A percentile compares a stretch with the other conserved stretches of the same genome.
phyloP scores from a whole-genome alignment of 1,140 invertebrate genomes.

The Elysia chlorotica region DNA sequence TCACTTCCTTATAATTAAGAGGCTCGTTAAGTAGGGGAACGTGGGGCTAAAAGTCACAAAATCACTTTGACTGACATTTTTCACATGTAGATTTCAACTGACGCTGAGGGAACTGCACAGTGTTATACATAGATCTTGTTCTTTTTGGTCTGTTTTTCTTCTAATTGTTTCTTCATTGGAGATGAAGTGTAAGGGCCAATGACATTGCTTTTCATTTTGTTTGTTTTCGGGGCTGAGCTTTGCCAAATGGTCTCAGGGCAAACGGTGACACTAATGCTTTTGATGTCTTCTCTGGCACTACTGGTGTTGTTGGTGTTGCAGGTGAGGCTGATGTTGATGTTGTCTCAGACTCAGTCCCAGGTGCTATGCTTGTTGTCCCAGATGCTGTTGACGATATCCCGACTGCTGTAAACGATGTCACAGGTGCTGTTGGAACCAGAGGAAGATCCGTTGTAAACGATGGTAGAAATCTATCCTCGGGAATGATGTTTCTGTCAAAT shows the following conservation, averaged over 20 bases:
- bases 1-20: no score
- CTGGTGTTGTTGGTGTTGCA: constrained; percentile 4
- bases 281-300: background rate
- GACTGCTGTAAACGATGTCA: constrained; percentile 5
- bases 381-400: background rate
- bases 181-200: background rate
- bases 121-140: no score
- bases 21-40: no score
- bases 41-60: no score
- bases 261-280: background rate
- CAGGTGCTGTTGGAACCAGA: background rate
- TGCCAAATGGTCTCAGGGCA: background rate
- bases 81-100: no score
- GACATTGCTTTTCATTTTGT: background rate
- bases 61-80: no score
- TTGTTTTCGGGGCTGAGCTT: background rate
- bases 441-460: background rate
- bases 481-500: background rate
- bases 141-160: constrained; percentile 1
- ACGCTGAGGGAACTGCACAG: no score
- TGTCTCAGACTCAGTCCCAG: background rate
- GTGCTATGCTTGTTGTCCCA: background rate
- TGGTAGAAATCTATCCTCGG: background rate
- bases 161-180: background rate
- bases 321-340: constrained; percentile 8